Percentiles rank a stretch among this genome's conserved stretches.
Conservation (phyloP, 2,888 invertebrate species). For the Nebria salina region DNA sequence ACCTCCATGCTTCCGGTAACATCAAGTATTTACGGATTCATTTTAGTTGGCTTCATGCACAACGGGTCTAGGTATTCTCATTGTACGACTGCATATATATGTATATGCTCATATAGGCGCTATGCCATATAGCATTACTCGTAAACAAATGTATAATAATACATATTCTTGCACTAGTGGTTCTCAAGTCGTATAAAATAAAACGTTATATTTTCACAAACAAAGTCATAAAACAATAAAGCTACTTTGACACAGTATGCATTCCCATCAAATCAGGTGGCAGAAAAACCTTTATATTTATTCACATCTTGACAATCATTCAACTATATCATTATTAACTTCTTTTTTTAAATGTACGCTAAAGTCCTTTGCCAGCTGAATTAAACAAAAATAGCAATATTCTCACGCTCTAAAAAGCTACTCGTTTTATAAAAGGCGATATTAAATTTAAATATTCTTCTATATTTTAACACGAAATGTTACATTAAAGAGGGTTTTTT, state of each 20-base stretch:
- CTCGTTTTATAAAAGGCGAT: slow-evolving; percentile 8
- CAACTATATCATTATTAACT: no score
- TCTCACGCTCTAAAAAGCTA: not conserved
- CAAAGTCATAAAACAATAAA: not conserved
- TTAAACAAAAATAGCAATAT: slow-evolving; percentile 22
- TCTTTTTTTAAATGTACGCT: no score
- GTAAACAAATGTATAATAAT: not conserved
- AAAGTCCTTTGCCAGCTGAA: not conserved
- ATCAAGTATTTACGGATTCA: slow-evolving; percentile 44
- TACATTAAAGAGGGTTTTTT: not conserved
- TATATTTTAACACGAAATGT: not conserved
- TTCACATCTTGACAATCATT: no score
- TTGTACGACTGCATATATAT: not conserved
- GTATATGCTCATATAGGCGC: not conserved
- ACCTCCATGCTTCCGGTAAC: slow-evolving; percentile 36
- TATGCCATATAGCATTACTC: not conserved
- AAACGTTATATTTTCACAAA: not conserved
- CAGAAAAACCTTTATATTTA: no score
- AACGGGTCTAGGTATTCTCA: slow-evolving; percentile 20
- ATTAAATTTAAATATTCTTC: slow-evolving; percentile 14
- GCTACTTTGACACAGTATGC: not conserved
- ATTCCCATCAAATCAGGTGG: no score
- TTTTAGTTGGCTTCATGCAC: slow-evolving; percentile 32
- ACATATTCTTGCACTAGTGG: not conserved
- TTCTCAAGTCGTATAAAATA: slow-evolving; percentile 3